Conservation (phyloP, 2,888 invertebrate genomes). For the Acrobasis suavella region DNA sequence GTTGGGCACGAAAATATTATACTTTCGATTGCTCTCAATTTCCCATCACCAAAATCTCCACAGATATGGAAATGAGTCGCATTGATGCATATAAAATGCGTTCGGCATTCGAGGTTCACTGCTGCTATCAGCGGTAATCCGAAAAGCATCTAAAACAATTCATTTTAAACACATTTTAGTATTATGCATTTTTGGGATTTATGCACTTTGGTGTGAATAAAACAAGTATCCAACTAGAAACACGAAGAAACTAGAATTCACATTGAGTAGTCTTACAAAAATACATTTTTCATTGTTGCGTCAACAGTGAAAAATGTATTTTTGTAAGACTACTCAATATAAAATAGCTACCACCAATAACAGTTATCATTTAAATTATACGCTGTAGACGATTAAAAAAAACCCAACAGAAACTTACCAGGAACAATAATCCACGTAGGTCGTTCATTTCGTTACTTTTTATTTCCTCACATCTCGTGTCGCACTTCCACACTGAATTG, state of each 20-base stretch:
- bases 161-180: background rate
- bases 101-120: slow-evolving; percentile 66
- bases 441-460: slow-evolving; percentile 46
- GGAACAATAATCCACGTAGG: slow-evolving; percentile 47
- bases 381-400: background rate
- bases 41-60: slow-evolving; percentile 68
- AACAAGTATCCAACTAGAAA: no score
- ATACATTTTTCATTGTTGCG: no score
- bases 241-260: no score
- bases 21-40: slow-evolving; percentile 66
- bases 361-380: no score
- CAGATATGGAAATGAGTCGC: slow-evolving; percentile 77
- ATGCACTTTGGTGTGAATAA: no score
- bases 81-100: slow-evolving; percentile 73
- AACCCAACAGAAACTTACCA: slow-evolving; percentile 47
- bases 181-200: background rate
- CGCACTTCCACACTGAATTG: slow-evolving; percentile 38
- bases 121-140: slow-evolving; percentile 46
- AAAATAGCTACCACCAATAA: no score
- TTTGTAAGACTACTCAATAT: no score
- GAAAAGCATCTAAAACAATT: slow-evolving; percentile 46
- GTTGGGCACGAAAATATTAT: slow-evolving; percentile 65
- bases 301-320: no score
- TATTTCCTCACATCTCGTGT: slow-evolving; percentile 40
- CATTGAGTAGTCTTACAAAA: no score